Conservation (phyloP, 2,113 vertebrate species). For the Pimephales promelas region DNA sequence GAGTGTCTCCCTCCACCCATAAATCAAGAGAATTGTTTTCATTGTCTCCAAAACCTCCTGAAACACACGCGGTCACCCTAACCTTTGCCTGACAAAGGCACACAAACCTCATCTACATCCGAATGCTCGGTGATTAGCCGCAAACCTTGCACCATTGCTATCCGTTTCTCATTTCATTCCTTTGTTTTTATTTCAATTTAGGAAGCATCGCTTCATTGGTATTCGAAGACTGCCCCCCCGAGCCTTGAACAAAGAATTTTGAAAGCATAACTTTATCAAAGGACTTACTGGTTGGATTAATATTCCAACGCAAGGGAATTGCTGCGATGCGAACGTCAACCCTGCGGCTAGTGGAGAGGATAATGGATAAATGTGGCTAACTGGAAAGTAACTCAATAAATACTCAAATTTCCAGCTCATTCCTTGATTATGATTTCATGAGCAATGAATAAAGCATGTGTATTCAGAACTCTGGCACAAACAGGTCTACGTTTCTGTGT, state of each 20-base stretch:
- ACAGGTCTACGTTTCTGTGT: not conserved
- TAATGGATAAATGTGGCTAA: slow-evolving; percentile 7
- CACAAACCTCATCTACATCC: slow-evolving; percentile 22
- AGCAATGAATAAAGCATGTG: slow-evolving; percentile 24
- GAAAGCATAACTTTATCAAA: slow-evolving; percentile 5
- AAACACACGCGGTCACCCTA: slow-evolving; percentile 9
- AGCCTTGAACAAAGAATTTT: slow-evolving; percentile 1
- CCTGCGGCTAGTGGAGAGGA: slow-evolving; percentile 1
- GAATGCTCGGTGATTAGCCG: not conserved
- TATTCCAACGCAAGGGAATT: not conserved
- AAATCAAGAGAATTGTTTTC: slow-evolving; percentile 53
- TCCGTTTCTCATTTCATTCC: not conserved
- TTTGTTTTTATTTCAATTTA: slow-evolving; percentile 25
- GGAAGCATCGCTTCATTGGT: not conserved
- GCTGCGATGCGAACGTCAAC: not conserved
- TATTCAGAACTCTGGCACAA: not conserved
- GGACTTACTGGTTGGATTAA: slow-evolving; percentile 32
- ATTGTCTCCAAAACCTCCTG: slow-evolving; percentile 28
- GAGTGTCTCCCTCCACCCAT: slow-evolving; percentile 57
- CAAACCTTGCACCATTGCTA: not conserved
- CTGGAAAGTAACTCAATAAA: slow-evolving; percentile 27
- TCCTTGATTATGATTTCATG: slow-evolving; percentile 51
- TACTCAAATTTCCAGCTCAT: slow-evolving; percentile 11
- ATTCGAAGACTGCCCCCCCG: not conserved
- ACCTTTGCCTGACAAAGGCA: slow-evolving; percentile 32